A percentile compares a stretch with the other conserved stretches of the same genome.
These are phyloP conservation scores for Bradynema listronoti DNA, from an alignment of 1,140 invertebrate species.

Conservation along the genomic window DNA sequence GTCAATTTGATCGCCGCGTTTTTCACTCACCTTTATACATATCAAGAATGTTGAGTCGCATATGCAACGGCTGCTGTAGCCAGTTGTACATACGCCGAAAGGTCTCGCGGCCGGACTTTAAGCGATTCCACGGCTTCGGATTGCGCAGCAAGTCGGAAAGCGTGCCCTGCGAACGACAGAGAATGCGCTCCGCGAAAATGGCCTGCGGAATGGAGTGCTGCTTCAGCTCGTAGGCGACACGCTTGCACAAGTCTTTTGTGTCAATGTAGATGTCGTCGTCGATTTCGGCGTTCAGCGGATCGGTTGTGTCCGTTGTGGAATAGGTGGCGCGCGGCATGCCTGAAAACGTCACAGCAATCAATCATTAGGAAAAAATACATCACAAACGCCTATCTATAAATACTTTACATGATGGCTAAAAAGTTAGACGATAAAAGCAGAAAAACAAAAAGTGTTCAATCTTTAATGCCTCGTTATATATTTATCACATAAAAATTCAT, in stretches of 20 bases:
- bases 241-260: conserved; percentile 57
- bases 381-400: neutral
- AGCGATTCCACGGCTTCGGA: conserved; percentile 58
- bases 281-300: conserved; percentile 55
- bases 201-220: conserved; percentile 57
- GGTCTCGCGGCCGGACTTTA: conserved; percentile 58
- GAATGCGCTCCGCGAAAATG: conserved; percentile 56
- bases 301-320: conserved; percentile 46
- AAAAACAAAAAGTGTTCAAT: no score
- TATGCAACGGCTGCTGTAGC: conserved; percentile 53
- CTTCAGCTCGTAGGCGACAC: conserved; percentile 57
- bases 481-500: no score
- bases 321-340: conserved; percentile 39
- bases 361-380: no score
- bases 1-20: neutral
- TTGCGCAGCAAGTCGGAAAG: conserved; percentile 57
- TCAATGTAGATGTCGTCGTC: conserved; percentile 58
- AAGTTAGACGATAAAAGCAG: no score
- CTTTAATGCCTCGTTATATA: no score
- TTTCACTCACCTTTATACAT: conserved; percentile 51
- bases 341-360: conserved; percentile 14
- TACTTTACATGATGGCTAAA: no score
- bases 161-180: conserved; percentile 57
- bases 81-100: conserved; percentile 58
- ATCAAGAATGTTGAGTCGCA: conserved; percentile 52